Evolutionary conservation across 1,140 invertebrate genomes (phyloP).

Genomic region (Drosophila sulfurigaster): DNA sequence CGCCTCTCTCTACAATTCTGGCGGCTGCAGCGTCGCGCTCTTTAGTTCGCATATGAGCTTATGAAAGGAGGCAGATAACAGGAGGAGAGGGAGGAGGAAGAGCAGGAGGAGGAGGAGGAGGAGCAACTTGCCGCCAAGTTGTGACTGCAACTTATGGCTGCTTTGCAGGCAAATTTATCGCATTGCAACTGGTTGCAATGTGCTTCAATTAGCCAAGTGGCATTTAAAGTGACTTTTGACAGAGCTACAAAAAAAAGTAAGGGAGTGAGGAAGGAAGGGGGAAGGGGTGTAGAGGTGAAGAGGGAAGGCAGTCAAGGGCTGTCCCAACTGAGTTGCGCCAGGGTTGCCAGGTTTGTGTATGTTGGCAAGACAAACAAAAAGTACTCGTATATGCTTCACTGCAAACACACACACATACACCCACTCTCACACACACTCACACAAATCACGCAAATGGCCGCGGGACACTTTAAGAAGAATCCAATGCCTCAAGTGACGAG

Average conservation of each 20-base stretch:
- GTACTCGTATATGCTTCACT: constrained; percentile 58
- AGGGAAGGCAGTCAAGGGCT: constrained; percentile 26
- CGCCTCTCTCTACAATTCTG: constrained; percentile 11
- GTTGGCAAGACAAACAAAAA: constrained; percentile 80
- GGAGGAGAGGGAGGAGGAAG: neutral
- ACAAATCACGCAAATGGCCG: constrained; percentile 78
- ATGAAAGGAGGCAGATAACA: neutral
- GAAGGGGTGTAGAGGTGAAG: neutral
- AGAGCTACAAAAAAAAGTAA: neutral
- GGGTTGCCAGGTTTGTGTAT: constrained; percentile 59
- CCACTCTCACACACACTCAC: constrained; percentile 32
- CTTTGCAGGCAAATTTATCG: constrained; percentile 22
- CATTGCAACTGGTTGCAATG: constrained; percentile 13
- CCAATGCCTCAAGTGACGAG: constrained; percentile 58
- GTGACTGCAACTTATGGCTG: constrained; percentile 11
- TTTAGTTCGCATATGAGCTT: neutral
- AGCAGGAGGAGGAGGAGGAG: too few relatives aligned
- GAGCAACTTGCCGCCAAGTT: constrained; percentile 3
- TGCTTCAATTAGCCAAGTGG: constrained; percentile 24
- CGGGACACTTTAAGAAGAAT: constrained; percentile 82
- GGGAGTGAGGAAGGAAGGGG: neutral
- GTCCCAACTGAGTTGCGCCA: constrained; percentile 16
- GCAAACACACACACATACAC: constrained; percentile 56
- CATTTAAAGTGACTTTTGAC: constrained; percentile 23
- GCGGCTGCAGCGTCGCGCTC: neutral